Conservation (phyloP, 1,140 invertebrate species). For the Pteromalus puparum region DNA sequence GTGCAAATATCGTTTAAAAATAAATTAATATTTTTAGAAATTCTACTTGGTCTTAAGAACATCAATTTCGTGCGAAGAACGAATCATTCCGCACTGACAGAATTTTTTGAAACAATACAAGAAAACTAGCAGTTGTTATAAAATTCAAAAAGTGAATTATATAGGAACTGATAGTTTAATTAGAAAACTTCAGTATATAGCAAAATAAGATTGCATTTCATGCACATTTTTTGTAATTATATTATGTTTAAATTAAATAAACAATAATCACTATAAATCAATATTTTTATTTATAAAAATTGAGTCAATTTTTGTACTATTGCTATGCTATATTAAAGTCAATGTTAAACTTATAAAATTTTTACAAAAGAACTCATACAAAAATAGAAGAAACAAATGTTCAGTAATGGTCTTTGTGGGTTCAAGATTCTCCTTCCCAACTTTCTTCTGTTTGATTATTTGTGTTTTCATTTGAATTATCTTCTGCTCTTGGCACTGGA, state of each 20-base stretch:
- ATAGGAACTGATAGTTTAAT: too few species aligned
- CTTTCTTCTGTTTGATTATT: slow-evolving; percentile 29
- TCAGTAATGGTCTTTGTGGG: background rate
- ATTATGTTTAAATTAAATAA: too few species aligned
- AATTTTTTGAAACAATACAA: too few species aligned
- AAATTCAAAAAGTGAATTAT: too few species aligned
- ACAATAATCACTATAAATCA: too few species aligned
- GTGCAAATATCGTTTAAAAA: background rate
- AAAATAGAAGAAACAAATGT: background rate
- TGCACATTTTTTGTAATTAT: too few species aligned
- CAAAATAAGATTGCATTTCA: too few species aligned
- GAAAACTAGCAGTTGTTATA: too few species aligned
- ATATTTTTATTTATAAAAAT: background rate
- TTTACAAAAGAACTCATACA: background rate
- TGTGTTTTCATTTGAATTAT: background rate
- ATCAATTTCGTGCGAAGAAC: background rate
- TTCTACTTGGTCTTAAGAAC: background rate
- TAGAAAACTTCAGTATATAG: too few species aligned
- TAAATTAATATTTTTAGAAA: slow-evolving; percentile 29
- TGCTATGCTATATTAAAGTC: too few species aligned
- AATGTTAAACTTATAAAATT: background rate
- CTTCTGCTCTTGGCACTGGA: slow-evolving; percentile 32
- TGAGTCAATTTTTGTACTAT: background rate
- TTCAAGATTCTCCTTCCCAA: slow-evolving; percentile 41
- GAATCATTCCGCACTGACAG: too few species aligned